These are phyloP conservation scores for Peromyscus eremicus DNA, from an alignment of 2,797 vertebrate species.

Conservation along the genomic window DNA sequence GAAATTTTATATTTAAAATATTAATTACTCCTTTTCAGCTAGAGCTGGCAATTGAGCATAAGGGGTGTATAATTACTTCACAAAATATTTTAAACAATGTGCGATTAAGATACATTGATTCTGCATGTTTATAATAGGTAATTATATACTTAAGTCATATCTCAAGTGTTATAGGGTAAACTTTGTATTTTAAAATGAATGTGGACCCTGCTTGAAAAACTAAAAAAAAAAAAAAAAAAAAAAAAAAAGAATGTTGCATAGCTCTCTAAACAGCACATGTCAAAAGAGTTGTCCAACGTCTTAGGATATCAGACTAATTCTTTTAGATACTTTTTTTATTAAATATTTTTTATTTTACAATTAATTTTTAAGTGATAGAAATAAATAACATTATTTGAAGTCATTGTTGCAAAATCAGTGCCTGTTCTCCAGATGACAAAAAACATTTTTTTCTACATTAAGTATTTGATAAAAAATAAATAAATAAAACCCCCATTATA, in stretches of 20 bases:
- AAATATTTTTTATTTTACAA: no score
- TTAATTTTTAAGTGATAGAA: conserved; percentile 28
- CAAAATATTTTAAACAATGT: conserved; percentile 48
- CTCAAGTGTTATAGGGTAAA: not conserved
- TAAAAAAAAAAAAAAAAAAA: no score
- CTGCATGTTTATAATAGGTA: not conserved
- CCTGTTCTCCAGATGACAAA: not conserved
- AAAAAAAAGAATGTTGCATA: not conserved
- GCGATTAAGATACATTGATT: conserved; percentile 40
- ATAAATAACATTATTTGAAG: not conserved
- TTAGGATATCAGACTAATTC: not conserved
- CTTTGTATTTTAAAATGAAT: conserved; percentile 13
- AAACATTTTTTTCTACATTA: not conserved
- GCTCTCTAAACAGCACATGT: not conserved
- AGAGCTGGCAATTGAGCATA: conserved; percentile 11
- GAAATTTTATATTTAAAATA: conserved; percentile 41
- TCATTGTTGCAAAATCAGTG: not conserved
- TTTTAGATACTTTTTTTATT: no score
- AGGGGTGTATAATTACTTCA: not conserved
- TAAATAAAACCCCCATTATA: not conserved
- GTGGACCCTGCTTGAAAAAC: no score
- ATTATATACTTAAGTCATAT: conserved; percentile 4
- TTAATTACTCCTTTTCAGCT: conserved; percentile 12
- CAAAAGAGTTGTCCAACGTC: not conserved
- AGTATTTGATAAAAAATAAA: not conserved